Percentiles rank a stretch among this genome's conserved stretches.
Conservation (phyloP, 2,888 invertebrate species). For the Coelinius sp. region DNA sequence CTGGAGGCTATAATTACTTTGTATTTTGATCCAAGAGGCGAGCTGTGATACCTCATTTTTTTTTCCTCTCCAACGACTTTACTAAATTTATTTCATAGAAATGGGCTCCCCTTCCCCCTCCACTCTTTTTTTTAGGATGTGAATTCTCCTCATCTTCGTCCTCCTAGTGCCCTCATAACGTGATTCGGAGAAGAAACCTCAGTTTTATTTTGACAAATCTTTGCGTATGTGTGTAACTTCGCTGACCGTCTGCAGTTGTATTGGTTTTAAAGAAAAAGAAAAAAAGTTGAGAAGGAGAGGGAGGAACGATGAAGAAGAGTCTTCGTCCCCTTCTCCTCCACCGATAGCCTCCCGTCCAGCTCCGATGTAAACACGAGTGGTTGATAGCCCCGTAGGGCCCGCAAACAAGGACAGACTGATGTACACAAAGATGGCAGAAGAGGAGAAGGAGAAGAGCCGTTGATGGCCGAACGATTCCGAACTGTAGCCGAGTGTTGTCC, state of each 20-base stretch:
- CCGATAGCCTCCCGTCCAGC: not conserved
- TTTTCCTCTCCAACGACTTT: slow-evolving; percentile 8
- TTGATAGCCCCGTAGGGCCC: slow-evolving; percentile 63
- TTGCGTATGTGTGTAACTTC: slow-evolving; percentile 46
- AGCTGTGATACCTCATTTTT: slow-evolving; percentile 4
- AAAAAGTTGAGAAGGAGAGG: not conserved
- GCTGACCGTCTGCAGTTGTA: slow-evolving; percentile 32
- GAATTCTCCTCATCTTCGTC: slow-evolving; percentile 28
- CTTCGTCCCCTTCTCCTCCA: slow-evolving; percentile 33
- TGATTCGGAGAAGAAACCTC: slow-evolving; percentile 64
- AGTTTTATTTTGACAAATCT: slow-evolving; percentile 66
- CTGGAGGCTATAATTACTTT: slow-evolving; percentile 56
- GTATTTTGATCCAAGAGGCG: slow-evolving; percentile 54
- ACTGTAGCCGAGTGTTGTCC: slow-evolving; percentile 51
- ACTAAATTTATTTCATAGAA: slow-evolving; percentile 31
- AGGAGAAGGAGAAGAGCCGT: slow-evolving; percentile 36
- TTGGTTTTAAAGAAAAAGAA: slow-evolving; percentile 16
- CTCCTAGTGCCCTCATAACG: slow-evolving; percentile 53
- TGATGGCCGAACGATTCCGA: slow-evolving; percentile 37
- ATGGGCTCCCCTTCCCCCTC: not conserved
- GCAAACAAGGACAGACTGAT: slow-evolving; percentile 33
- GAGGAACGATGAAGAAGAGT: slow-evolving; percentile 5
- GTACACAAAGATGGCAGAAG: slow-evolving; percentile 35
- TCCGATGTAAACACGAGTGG: slow-evolving; percentile 67
- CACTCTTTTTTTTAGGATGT: too few species aligned